Evolutionary conservation across 1,140 invertebrate genomes (phyloP).

Genomic region (Drosophila ananassae): DNA sequence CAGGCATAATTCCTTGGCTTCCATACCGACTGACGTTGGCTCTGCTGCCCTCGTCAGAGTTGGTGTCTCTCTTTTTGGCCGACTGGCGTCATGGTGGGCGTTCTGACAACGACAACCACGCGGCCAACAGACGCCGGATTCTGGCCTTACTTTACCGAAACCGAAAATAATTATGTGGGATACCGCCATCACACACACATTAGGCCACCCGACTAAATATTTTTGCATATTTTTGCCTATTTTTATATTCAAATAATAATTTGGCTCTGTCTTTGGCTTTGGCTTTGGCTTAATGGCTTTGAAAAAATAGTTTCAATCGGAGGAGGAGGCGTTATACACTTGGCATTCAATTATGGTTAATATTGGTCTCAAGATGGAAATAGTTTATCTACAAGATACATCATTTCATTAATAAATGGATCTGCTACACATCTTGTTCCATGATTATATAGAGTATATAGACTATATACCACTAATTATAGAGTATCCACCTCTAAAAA

Average conservation of each 20-base stretch:
- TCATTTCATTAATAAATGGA: too few species aligned
- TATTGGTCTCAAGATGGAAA: too few species aligned
- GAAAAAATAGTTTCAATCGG: slow-evolving; percentile 43
- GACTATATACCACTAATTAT: not conserved
- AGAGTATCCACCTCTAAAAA: slow-evolving; percentile 30
- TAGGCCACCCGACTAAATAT: slow-evolving; percentile 64
- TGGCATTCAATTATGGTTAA: not conserved
- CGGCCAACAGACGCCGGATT: slow-evolving; percentile 44
- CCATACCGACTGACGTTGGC: slow-evolving; percentile 60
- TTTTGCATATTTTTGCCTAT: slow-evolving; percentile 81
- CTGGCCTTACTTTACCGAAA: slow-evolving; percentile 70
- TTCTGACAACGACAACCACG: slow-evolving; percentile 70
- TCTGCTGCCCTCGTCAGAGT: slow-evolving; percentile 39
- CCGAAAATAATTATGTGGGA: slow-evolving; percentile 80
- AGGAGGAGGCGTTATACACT: not conserved
- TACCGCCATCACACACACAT: slow-evolving; percentile 37
- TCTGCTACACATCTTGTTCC: too few species aligned
- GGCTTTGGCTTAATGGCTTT: slow-evolving; percentile 69
- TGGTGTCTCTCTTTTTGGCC: slow-evolving; percentile 12
- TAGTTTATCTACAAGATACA: too few species aligned
- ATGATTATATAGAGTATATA: not conserved
- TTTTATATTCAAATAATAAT: slow-evolving; percentile 72
- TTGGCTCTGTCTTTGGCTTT: not conserved
- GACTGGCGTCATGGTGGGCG: slow-evolving; percentile 75
- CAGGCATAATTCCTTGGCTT: slow-evolving; percentile 77